These are phyloP conservation scores for Hyperopisus bebe DNA, from an alignment of 2,113 vertebrate species.

Conservation along the genomic window DNA sequence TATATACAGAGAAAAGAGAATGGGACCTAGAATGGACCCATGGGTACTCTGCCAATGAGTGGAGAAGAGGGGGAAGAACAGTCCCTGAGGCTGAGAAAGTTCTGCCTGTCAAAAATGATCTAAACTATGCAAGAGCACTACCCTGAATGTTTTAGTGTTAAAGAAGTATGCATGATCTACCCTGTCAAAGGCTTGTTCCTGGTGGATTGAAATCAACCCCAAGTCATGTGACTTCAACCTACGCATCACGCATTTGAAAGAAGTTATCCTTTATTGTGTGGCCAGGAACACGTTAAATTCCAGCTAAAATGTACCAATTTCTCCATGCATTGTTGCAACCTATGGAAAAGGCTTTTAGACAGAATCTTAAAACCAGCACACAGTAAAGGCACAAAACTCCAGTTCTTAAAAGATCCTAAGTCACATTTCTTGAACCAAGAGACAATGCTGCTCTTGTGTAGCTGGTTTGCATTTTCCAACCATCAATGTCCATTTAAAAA, in stretches of 20 bases:
- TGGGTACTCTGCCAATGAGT: neutral
- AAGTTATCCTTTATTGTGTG: neutral
- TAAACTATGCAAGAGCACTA: neutral
- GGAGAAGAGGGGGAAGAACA: neutral
- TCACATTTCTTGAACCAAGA: neutral
- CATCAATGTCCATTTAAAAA: neutral
- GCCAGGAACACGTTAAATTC: neutral
- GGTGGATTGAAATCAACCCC: too few relatives aligned
- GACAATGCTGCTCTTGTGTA: neutral
- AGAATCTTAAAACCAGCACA: neutral
- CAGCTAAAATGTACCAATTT: neutral
- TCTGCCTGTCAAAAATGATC: neutral
- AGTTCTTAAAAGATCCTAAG: neutral
- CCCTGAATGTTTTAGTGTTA: too few relatives aligned
- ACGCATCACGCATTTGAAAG: too few relatives aligned
- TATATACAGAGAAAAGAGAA: neutral
- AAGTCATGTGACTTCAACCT: too few relatives aligned
- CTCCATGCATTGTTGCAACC: neutral
- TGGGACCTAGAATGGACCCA: neutral
- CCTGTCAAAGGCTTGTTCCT: too few relatives aligned
- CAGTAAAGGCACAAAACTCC: neutral
- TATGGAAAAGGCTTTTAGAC: neutral
- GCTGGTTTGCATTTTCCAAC: neutral
- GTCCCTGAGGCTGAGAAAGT: neutral
- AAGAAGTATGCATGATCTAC: too few relatives aligned